These are phyloP conservation scores for Cebus imitator DNA, from an alignment of 2,113 vertebrate genomes.

Conservation along the genomic window DNA sequence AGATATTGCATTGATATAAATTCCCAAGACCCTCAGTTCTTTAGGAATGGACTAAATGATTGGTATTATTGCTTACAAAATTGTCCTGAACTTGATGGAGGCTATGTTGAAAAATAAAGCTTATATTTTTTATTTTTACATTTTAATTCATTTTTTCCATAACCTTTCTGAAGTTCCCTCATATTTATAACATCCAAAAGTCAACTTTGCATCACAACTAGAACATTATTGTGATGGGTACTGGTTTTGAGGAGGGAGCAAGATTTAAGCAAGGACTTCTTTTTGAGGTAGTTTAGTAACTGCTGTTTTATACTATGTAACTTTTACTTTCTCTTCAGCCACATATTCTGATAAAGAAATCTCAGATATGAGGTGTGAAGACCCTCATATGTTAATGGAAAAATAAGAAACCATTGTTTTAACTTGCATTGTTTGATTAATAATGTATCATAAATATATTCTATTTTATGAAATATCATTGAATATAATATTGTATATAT, in stretches of 20 bases:
- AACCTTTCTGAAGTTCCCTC: not conserved
- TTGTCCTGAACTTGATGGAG: not conserved
- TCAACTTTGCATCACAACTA: not conserved
- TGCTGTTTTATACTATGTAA: not conserved
- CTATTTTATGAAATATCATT: not conserved
- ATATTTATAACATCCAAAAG: not conserved
- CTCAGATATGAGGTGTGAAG: not conserved
- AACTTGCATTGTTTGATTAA: not conserved
- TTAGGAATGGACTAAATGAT: not conserved
- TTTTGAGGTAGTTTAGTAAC: not conserved
- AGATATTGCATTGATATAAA: not conserved
- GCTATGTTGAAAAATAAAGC: not conserved
- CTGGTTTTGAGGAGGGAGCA: not conserved
- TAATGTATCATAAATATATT: not conserved
- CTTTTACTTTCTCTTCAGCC: not conserved
- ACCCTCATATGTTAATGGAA: not conserved
- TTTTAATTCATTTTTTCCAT: not conserved
- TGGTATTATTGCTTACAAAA: not conserved
- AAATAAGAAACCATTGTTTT: not conserved
- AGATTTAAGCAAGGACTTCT: not conserved
- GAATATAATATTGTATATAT: not conserved
- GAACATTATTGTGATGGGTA: too few relatives aligned
- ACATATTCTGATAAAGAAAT: not conserved
- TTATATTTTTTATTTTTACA: not conserved
- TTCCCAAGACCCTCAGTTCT: not conserved